Evolutionary conservation across 2,888 invertebrate genomes (phyloP).

Genomic region (Nebria salina): DNA sequence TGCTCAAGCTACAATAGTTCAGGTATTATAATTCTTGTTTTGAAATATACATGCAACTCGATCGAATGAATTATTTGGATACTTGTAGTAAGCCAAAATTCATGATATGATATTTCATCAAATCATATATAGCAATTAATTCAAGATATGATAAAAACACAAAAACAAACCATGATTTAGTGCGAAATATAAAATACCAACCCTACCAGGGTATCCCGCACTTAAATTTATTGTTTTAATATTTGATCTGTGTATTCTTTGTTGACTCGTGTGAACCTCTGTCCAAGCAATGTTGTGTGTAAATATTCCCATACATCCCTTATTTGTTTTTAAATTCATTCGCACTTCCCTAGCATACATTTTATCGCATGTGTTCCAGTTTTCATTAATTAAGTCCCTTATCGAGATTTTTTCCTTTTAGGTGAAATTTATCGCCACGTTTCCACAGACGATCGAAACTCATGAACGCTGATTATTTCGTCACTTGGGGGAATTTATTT

Average conservation of each 20-base stretch:
- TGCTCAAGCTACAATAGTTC: no score
- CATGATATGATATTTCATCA: no score
- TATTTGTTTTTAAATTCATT: constrained; percentile 37
- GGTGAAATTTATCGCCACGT: constrained; percentile 27
- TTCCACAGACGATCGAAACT: constrained; percentile 27
- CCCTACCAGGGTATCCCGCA: background rate
- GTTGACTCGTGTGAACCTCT: constrained; percentile 3
- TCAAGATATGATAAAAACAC: no score
- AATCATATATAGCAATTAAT: no score
- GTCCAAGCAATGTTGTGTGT: background rate
- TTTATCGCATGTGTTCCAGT: constrained; percentile 43
- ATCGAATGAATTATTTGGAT: no score
- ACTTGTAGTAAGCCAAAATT: no score
- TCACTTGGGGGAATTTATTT: constrained; percentile 38
- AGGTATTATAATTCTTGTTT: no score
- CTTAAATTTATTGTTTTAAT: constrained; percentile 41
- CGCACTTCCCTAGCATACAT: constrained; percentile 36
- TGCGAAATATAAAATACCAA: no score
- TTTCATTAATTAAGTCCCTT: constrained; percentile 45
- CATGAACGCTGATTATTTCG: constrained; percentile 37
- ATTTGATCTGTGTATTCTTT: constrained; percentile 37
- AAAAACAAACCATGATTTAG: no score
- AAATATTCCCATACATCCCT: background rate
- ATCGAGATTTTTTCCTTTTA: constrained; percentile 38
- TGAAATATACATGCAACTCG: no score